Evolutionary conservation across 1,140 invertebrate genomes (phyloP).

Genomic region (Drosophila lowei): DNA sequence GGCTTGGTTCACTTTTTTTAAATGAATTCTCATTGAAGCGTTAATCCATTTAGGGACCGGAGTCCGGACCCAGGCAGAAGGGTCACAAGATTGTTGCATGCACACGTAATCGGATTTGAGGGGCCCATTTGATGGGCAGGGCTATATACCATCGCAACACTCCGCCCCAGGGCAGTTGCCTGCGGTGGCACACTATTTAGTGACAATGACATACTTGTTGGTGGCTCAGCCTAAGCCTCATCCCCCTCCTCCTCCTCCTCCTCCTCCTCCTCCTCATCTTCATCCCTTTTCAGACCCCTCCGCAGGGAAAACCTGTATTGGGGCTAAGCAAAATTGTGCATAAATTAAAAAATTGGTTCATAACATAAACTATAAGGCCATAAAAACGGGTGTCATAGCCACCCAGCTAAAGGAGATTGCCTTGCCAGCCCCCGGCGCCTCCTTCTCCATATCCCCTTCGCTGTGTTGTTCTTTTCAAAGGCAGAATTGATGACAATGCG

Average conservation of each 20-base stretch:
- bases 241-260: not conserved
- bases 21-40: slow-evolving; percentile 77
- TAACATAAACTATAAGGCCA: slow-evolving; percentile 70
- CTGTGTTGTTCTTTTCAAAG: slow-evolving; percentile 51
- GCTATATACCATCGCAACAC: not conserved
- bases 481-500: slow-evolving; percentile 79
- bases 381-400: slow-evolving; percentile 51
- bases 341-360: slow-evolving; percentile 73
- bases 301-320: slow-evolving; percentile 14
- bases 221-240: not conserved
- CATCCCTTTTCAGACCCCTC: not conserved
- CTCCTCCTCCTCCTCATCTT: not conserved
- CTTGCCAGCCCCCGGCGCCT: slow-evolving; percentile 24
- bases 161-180: slow-evolving; percentile 48
- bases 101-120: slow-evolving; percentile 70
- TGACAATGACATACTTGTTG: slow-evolving; percentile 77
- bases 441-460: slow-evolving; percentile 14
- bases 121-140: slow-evolving; percentile 14
- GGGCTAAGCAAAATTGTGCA: slow-evolving; percentile 66
- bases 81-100: slow-evolving; percentile 67
- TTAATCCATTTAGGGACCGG: slow-evolving; percentile 67
- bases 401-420: slow-evolving; percentile 42
- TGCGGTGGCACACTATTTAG: slow-evolving; percentile 62
- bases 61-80: slow-evolving; percentile 7
- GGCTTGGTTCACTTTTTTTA: slow-evolving; percentile 38